phyloP scores from a whole-genome alignment of 2,113 vertebrate species.

The Romanogobio albipinnatus region DNA sequence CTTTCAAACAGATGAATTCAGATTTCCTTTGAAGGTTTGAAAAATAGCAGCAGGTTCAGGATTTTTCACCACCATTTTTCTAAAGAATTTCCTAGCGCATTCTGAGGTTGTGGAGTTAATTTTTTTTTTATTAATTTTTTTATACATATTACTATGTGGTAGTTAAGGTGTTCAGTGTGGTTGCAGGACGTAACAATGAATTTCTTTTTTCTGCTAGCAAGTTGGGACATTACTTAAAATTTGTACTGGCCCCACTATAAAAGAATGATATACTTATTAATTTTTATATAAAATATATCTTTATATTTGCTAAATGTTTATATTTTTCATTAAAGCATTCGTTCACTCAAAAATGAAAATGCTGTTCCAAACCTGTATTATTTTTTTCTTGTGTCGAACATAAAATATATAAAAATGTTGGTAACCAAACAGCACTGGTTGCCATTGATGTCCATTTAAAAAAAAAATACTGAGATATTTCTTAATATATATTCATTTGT shows the following conservation, averaged over 20 bases:
- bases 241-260: neutral
- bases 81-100: neutral
- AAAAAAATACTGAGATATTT: no score
- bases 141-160: neutral
- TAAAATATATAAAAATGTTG: neutral
- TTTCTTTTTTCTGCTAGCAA: neutral
- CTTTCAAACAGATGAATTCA: neutral
- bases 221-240: neutral
- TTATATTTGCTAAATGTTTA: neutral
- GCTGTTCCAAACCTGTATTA: neutral
- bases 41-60: neutral
- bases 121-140: neutral
- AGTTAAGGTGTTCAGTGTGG: neutral
- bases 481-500: no score
- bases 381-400: neutral
- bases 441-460: no score
- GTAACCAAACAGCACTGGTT: no score
- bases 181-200: neutral
- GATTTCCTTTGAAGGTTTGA: constrained; percentile 22
- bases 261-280: neutral
- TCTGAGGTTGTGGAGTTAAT: neutral
- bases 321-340: neutral
- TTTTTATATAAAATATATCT: neutral
- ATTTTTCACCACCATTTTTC: neutral
- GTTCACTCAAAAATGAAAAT: neutral